Conservation (phyloP, 2,113 vertebrate genomes). For the Hippoglossus stenolepis region DNA sequence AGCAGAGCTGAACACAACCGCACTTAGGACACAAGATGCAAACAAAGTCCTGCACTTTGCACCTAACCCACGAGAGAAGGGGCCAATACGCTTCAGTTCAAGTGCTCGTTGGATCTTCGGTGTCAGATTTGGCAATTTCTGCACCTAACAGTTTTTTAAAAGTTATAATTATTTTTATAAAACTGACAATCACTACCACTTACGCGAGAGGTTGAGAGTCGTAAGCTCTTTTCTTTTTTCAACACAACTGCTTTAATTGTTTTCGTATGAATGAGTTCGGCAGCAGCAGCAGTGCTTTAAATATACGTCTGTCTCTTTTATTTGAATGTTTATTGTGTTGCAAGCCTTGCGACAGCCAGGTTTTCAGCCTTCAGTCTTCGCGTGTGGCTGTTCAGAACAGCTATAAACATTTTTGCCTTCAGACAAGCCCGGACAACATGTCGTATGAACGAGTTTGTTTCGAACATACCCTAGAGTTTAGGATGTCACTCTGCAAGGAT, state of each 20-base stretch:
- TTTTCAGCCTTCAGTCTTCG: neutral
- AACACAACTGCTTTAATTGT: neutral
- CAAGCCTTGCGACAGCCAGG: neutral
- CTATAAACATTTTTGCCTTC: conserved; percentile 5
- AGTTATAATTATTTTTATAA: no score
- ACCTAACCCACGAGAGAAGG: neutral
- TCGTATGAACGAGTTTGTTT: neutral
- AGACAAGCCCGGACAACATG: conserved; percentile 1
- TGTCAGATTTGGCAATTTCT: neutral
- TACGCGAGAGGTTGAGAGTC: neutral
- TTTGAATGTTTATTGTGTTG: neutral
- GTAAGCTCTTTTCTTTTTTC: neutral
- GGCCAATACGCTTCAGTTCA: neutral
- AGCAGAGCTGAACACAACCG: conserved; percentile 3
- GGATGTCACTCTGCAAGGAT: neutral
- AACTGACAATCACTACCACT: neutral
- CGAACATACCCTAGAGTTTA: neutral
- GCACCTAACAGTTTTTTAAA: no score
- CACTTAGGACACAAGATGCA: neutral
- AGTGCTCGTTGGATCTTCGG: neutral
- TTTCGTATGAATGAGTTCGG: neutral
- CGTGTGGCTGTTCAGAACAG: neutral
- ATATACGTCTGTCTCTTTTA: neutral
- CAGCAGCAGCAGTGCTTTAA: neutral
- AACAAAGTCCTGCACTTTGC: neutral